phyloP scores from a whole-genome alignment of 2,888 invertebrate genomes.

The Protodeltote pygarga region DNA sequence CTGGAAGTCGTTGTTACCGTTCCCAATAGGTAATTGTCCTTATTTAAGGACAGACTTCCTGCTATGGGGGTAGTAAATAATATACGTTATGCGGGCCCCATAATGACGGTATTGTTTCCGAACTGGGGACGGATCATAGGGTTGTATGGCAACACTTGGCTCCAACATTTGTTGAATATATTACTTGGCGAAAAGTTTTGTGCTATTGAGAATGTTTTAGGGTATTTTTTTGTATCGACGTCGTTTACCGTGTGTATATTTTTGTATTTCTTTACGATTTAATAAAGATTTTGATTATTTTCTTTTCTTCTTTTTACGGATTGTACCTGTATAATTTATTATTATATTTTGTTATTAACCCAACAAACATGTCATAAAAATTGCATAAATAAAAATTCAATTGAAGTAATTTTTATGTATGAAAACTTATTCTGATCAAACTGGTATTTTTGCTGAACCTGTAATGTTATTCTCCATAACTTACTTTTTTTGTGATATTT shows the following conservation, averaged over 20 bases:
- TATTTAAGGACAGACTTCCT: conserved; percentile 40
- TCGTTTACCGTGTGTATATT: background rate
- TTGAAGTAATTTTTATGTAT: too few relatives aligned
- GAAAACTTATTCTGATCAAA: too few relatives aligned
- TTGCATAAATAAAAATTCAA: too few relatives aligned
- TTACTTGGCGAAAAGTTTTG: conserved; percentile 15
- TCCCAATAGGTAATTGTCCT: conserved; percentile 34
- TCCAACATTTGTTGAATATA: conserved; percentile 16
- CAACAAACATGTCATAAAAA: too few relatives aligned
- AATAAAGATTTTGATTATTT: too few relatives aligned
- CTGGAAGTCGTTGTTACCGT: conserved; percentile 18
- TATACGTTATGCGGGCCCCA: conserved; percentile 67
- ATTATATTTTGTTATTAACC: too few relatives aligned
- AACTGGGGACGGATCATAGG: conserved; percentile 22
- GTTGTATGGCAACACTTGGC: conserved; percentile 28
- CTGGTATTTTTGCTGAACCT: too few relatives aligned
- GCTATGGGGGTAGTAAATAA: conserved; percentile 54
- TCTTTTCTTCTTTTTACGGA: too few relatives aligned
- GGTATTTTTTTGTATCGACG: background rate
- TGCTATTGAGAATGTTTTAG: background rate
- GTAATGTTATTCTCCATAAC: too few relatives aligned
- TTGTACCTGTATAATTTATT: too few relatives aligned
- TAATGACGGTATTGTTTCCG: conserved; percentile 55
- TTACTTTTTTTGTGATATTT: too few relatives aligned
- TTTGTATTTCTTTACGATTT: background rate